Evolutionary conservation across 2,113 vertebrate genomes (phyloP), one percentile per base, ranked within the genome.

Genomic region (Enhydra lutris): DNA sequence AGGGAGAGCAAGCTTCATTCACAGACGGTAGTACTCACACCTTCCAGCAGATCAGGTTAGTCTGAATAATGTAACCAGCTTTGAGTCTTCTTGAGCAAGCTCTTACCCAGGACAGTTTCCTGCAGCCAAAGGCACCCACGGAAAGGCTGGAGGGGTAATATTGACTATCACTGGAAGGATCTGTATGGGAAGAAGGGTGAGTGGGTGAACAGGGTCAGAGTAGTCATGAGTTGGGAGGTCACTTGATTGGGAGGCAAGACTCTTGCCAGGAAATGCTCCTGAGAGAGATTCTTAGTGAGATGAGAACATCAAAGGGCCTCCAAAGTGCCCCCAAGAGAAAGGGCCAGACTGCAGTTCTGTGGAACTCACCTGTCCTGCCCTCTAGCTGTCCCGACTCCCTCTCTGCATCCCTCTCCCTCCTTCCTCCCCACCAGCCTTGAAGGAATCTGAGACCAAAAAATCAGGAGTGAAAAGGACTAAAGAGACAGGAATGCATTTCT

Each of bases 21-120:
- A 31, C 1, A n/a, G 24, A 31, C 7, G 15, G 4, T 4, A 20
- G 63, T 12, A 36, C 11, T 61, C 13, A 31, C 0, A 2, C 3
- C 71, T 47, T 67, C 23, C 7, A 29, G 29, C 45, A 45, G 47
- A 39, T 3, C 17, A 31, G 21, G n/a, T 21, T 71, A 11, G 31
- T 1, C 34, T 14, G 18, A 18, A 42, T 14, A 18, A 42, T 3
- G 26, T 4, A 36, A 26, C 17, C 0, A n/a, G 6, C 4, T 15
- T 69, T 74, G 47, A 52, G 52, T 52, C 20, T 61, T 67, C 45
- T 52, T 42, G 20, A 83, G 63, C 31, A 65, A 34, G 15, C 69
- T 26, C 20, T 95, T 45, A 42, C 7, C 7, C 1, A 55, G 47
- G 39, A 63, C 2, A n/a, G 2, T 29, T 88, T 74, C 76, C 61